Conservation (phyloP, 2,888 invertebrate species). For the Hecatera dysodea region DNA sequence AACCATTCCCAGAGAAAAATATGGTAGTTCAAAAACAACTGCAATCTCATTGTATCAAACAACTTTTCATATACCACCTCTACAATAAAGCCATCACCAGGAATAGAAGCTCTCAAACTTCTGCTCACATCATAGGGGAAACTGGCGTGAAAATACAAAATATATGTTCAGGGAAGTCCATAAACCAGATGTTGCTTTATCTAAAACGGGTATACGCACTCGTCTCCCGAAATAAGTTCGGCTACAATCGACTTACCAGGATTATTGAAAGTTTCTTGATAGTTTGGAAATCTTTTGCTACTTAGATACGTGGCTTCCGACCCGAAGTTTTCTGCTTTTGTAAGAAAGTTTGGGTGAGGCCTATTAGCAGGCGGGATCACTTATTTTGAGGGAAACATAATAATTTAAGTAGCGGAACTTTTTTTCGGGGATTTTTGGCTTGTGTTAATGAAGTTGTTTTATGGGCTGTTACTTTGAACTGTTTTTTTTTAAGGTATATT, state of each 20-base stretch:
- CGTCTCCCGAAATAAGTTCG: slow-evolving; percentile 72
- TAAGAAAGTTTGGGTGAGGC: slow-evolving; percentile 74
- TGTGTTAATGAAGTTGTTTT: slow-evolving; percentile 11
- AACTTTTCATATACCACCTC: slow-evolving; percentile 24
- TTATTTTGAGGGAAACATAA: slow-evolving; percentile 62
- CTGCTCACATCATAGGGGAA: slow-evolving; percentile 57
- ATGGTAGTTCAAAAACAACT: background rate
- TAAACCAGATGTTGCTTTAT: slow-evolving; percentile 67
- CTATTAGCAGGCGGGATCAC: slow-evolving; percentile 70
- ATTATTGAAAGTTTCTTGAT: slow-evolving; percentile 85
- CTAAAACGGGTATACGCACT: slow-evolving; percentile 65
- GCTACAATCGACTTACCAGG: slow-evolving; percentile 83
- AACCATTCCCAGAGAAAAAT: background rate
- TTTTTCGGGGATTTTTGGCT: slow-evolving; percentile 24
- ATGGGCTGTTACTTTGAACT: background rate
- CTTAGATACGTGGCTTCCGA: slow-evolving; percentile 81
- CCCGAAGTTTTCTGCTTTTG: slow-evolving; percentile 77
- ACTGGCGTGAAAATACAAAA: slow-evolving; percentile 60
- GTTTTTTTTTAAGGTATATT: slow-evolving; percentile 9
- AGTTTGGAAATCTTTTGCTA: slow-evolving; percentile 83
- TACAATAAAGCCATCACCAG: slow-evolving; percentile 35
- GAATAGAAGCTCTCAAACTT: slow-evolving; percentile 55
- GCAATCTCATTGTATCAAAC: slow-evolving; percentile 14
- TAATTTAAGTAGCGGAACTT: slow-evolving; percentile 60
- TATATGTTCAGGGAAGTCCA: slow-evolving; percentile 60